phyloP scores from a whole-genome alignment of 2,888 invertebrate genomes.

The Pediacus dermestoides region DNA sequence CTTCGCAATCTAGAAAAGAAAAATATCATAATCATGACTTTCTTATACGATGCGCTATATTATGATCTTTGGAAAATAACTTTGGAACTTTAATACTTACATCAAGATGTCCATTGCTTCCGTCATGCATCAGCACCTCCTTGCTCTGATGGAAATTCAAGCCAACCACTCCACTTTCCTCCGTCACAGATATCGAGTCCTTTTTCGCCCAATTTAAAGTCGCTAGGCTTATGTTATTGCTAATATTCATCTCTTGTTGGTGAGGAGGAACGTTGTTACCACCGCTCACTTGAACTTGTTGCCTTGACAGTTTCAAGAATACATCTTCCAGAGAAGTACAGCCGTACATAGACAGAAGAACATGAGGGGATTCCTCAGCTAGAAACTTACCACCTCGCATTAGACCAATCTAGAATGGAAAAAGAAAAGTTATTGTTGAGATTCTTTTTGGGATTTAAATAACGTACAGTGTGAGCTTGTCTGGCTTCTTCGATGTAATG shows the following conservation, averaged over 20 bases:
- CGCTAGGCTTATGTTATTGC: conserved; percentile 76
- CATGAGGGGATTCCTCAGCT: conserved; percentile 87
- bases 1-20: conserved; percentile 28
- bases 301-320: conserved; percentile 83
- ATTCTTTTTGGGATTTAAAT: background rate
- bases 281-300: conserved; percentile 61
- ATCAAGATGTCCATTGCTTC: conserved; percentile 64
- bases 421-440: conserved; percentile 6
- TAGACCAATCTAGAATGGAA: conserved; percentile 72
- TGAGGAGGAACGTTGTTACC: conserved; percentile 26
- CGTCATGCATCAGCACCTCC: conserved; percentile 78
- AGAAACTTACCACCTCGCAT: conserved; percentile 89
- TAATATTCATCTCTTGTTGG: conserved; percentile 58
- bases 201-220: conserved; percentile 78
- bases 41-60: too few relatives aligned
- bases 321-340: conserved; percentile 87
- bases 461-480: conserved; percentile 75
- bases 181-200: conserved; percentile 79
- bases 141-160: conserved; percentile 89
- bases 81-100: too few relatives aligned
- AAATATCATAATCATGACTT: conserved; percentile 9
- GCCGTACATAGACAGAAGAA: conserved; percentile 77
- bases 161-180: conserved; percentile 83
- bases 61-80: too few relatives aligned
- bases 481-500: conserved; percentile 86